Evolutionary conservation across 2,113 vertebrate genomes (phyloP).

Genomic region (Pygoscelis antarcticus): DNA sequence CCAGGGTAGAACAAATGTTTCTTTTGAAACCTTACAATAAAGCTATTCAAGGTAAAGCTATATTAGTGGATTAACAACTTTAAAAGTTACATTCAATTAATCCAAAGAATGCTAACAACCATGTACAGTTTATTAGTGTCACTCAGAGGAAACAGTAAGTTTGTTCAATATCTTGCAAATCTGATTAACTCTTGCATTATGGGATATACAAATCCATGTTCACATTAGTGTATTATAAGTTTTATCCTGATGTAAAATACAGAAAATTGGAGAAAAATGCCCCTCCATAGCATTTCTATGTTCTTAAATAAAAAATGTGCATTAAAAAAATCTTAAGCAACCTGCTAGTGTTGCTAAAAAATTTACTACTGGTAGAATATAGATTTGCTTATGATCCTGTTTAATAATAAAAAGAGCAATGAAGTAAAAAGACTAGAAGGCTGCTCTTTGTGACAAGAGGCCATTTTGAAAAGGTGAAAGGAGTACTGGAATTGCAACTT

Average conservation of each 20-base stretch:
- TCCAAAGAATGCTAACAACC: conserved; percentile 82
- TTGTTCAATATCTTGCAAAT: conserved; percentile 53
- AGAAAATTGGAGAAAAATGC: conserved; percentile 10
- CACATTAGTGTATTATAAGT: background rate
- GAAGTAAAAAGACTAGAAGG: background rate
- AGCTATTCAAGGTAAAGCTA: conserved; percentile 82
- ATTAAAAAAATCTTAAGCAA: background rate
- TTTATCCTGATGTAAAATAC: background rate
- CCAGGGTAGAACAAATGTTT: conserved; percentile 75
- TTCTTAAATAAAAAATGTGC: background rate
- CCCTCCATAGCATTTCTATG: background rate
- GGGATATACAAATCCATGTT: conserved; percentile 41
- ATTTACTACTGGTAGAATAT: background rate
- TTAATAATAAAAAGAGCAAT: background rate
- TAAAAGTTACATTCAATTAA: conserved; percentile 83
- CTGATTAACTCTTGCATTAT: conserved; percentile 54
- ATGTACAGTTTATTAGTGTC: conserved; percentile 72
- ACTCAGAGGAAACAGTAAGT: conserved; percentile 38
- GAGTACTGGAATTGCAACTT: background rate
- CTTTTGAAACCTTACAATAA: conserved; percentile 79
- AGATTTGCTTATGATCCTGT: background rate
- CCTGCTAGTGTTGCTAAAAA: background rate
- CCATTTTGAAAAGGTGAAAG: background rate
- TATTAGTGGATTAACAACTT: conserved; percentile 69
- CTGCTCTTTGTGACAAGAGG: background rate